Base-by-base conservation (phyloP, 2,797 vertebrate genomes). In the Acanthis flammea region DNA sequence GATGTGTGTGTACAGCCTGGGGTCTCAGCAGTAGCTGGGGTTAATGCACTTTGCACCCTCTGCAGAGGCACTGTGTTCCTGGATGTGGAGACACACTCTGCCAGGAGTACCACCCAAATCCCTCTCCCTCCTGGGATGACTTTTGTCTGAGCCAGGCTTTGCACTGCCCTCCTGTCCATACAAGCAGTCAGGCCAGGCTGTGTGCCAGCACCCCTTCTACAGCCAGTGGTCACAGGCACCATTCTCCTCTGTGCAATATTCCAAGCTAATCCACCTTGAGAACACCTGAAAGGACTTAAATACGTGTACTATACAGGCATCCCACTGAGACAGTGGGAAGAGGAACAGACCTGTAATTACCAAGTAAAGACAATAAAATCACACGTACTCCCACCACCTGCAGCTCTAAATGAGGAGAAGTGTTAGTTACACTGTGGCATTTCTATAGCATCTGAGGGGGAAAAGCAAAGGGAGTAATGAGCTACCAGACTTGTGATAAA, bases 291-390 rank as follows among this genome's bases (percentile, higher is more conserved):
- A 97, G 82, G 90, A 72, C 78, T 94, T 93, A 93, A 91, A 90
- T 92, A 50, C 6, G 0, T 92, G 88, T 87, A 76, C 89, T 54
- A 24, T 61, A 60, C 53, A 73, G 91, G 94, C 90, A 93, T 88
- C 96, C 96, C 8, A 33, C 94, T 68, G 97, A 96, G 96, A 48
- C 88, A 93, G 93, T 79, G 92, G 92, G 96, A 95, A 95, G 62
- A 92, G 79, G 86, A 94, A 79, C 85, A 95, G 96, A 97, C 93
- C 97, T 96, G 95, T 97, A 97, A 97, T 97, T 97, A 97, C 95
- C 82, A 80, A 93, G 96, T 83, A 96, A 95, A 97, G 97, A 96
- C 96, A 97, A 96, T 97, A 95, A 97, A 97, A 97, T 96, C 95
- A 91, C 91, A 95, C 28, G 3, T 91, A 94, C 81, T 92, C 89